These are phyloP conservation scores for Scartelaos histophorus DNA, from an alignment of 2,113 vertebrate species.

Conservation along the genomic window DNA sequence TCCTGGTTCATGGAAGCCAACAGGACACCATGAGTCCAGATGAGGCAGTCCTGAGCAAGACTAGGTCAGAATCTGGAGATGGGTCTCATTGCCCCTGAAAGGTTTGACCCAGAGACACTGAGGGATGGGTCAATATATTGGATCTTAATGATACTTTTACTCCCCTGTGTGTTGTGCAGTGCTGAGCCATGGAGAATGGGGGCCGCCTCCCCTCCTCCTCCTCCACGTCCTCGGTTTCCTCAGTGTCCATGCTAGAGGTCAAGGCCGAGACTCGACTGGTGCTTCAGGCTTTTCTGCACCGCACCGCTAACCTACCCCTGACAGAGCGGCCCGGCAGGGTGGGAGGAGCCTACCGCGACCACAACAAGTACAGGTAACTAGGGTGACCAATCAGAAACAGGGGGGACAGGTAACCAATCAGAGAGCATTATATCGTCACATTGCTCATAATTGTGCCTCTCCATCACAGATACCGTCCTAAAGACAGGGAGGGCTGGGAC, in stretches of 20 bases:
- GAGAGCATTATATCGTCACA: neutral
- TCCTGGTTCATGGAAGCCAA: too few relatives aligned
- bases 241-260: constrained; percentile 70
- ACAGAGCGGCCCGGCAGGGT: constrained; percentile 65
- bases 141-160: too few relatives aligned
- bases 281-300: constrained; percentile 73
- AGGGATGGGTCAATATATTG: too few relatives aligned
- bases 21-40: too few relatives aligned
- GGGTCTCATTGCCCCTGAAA: too few relatives aligned
- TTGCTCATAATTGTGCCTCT: neutral
- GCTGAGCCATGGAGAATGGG: constrained; percentile 57
- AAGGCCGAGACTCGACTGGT: constrained; percentile 72
- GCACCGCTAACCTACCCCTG: constrained; percentile 38
- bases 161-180: neutral
- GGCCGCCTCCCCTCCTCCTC: constrained; percentile 44
- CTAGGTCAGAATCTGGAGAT: too few relatives aligned
- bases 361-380: constrained; percentile 66
- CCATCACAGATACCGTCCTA: constrained; percentile 21
- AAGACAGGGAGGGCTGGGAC: constrained; percentile 42
- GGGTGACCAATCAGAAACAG: neutral
- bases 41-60: too few relatives aligned
- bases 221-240: constrained; percentile 27
- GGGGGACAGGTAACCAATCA: neutral
- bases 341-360: constrained; percentile 70
- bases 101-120: too few relatives aligned